Base-by-base conservation (phyloP, 2,797 vertebrate species). In the Spondyliosoma cantharus region DNA sequence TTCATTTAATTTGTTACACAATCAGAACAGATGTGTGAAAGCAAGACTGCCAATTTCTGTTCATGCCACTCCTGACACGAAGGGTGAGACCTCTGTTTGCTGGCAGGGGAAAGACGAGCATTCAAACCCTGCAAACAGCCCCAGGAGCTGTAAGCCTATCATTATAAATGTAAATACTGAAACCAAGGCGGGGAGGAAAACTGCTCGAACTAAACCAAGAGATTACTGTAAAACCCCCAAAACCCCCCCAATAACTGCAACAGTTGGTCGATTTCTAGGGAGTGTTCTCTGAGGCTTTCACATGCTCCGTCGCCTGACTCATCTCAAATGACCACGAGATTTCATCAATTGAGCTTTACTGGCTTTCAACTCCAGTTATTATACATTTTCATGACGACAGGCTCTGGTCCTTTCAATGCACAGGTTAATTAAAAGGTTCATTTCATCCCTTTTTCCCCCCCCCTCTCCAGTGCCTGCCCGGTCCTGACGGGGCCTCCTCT, bases 11-110 rank as follows among this genome's bases (percentile, higher is more conserved):
- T 78, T 65, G 84, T 87, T 82, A 78, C 69, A 74, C 80, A 87
- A 91, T 66, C 64, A n/a, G 14, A 46, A 79, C 53, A 76, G 75
- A 85, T 76, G 78, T 74, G 77, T 52, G 62, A 82, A 84, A 86
- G 76, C 85, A 78, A 75, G 73, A 54, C 46, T 4, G 58, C 46
- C 70, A 68, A 62, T 75, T 71, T 74, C 19, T 72, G 68, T 24
- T 54, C 57, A 37, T 46, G 27, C 7, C 69, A 3, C 61, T 69
- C 53, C 74, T 64, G n/a, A 69, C 58, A 64, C 6, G 9, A 77
- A 79, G 56, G 71, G 25, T 64, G 27, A 76, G 81, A 59, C 68
- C 61, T 58, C 74, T 66, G 73, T 78, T 75, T 80, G 54, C 60
- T 76, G 78, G 71, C 60, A 68, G 59, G 37, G 22, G 61, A 13